A percentile compares a stretch with the other conserved stretches of the same genome.
Conservation (phyloP, 2,113 vertebrate genomes). For the Sturnus vulgaris region DNA sequence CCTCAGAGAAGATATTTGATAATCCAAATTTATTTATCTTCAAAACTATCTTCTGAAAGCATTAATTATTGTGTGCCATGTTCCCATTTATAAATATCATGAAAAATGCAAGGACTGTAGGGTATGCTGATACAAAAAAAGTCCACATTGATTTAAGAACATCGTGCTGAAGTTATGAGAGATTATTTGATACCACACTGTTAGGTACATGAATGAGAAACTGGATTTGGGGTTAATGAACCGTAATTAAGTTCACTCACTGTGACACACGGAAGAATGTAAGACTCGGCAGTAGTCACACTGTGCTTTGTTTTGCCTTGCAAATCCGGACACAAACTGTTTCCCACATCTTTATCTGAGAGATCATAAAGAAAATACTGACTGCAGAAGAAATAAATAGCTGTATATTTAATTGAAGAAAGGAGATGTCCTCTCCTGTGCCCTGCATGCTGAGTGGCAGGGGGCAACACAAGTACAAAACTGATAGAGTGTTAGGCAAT, state of each 20-base stretch:
- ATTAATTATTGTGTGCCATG: background rate
- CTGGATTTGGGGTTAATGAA: conserved; percentile 53
- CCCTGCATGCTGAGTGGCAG: background rate
- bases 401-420: background rate
- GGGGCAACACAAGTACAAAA: background rate
- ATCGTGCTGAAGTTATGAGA: conserved; percentile 37
- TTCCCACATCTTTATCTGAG: conserved; percentile 26
- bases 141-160: conserved; percentile 19
- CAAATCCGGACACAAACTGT: conserved; percentile 26
- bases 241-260: conserved; percentile 46
- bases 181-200: conserved; percentile 37
- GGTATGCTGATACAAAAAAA: background rate
- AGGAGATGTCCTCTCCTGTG: background rate
- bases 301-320: conserved; percentile 37
- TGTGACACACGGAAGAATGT: conserved; percentile 55
- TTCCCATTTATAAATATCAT: background rate
- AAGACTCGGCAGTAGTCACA: conserved; percentile 10
- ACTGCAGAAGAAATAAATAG: background rate
- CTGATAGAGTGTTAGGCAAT: background rate
- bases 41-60: background rate
- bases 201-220: conserved; percentile 28
- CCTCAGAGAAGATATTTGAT: conserved; percentile 18
- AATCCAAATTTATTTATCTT: conserved; percentile 1
- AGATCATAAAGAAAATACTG: background rate
- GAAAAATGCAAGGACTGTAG: background rate